These are phyloP conservation scores for Mayetiola destructor DNA, from an alignment of 2,888 invertebrate genomes.

Conservation along the genomic window DNA sequence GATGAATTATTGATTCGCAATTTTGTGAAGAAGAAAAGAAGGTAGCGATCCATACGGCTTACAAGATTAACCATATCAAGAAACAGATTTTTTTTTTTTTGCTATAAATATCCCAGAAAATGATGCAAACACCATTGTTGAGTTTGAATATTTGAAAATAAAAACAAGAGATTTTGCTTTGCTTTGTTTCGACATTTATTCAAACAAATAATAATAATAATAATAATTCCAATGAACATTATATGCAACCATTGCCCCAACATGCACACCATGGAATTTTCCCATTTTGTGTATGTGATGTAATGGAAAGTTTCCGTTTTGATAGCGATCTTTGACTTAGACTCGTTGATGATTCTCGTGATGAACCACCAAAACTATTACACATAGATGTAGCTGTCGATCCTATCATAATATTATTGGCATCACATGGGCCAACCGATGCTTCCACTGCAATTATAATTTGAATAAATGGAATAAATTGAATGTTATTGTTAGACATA, in stretches of 20 bases:
- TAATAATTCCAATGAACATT: conserved; percentile 13
- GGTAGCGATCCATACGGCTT: too few relatives aligned
- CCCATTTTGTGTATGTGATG: conserved; percentile 27
- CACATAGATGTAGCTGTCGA: neutral
- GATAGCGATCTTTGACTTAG: conserved; percentile 31
- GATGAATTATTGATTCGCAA: too few relatives aligned
- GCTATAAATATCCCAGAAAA: too few relatives aligned
- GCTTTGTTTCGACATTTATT: too few relatives aligned
- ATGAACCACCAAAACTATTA: conserved; percentile 33
- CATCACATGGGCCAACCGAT: neutral
- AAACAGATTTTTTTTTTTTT: too few relatives aligned
- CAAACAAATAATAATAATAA: neutral
- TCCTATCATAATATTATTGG: neutral
- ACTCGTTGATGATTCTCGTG: conserved; percentile 33
- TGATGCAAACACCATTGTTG: too few relatives aligned
- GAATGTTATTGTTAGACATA: neutral
- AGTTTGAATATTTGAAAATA: too few relatives aligned
- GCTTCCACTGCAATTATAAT: neutral
- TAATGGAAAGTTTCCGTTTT: conserved; percentile 33
- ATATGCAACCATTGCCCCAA: conserved; percentile 35
- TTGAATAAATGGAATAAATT: too few relatives aligned
- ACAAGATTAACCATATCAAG: too few relatives aligned
- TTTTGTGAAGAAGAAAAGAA: too few relatives aligned
- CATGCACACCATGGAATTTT: conserved; percentile 37
- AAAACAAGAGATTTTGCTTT: too few relatives aligned